Evolutionary conservation across 2,888 invertebrate species (phyloP), one percentile per base, ranked within the genome.

Genomic region (Eutolmus rufibarbis): DNA sequence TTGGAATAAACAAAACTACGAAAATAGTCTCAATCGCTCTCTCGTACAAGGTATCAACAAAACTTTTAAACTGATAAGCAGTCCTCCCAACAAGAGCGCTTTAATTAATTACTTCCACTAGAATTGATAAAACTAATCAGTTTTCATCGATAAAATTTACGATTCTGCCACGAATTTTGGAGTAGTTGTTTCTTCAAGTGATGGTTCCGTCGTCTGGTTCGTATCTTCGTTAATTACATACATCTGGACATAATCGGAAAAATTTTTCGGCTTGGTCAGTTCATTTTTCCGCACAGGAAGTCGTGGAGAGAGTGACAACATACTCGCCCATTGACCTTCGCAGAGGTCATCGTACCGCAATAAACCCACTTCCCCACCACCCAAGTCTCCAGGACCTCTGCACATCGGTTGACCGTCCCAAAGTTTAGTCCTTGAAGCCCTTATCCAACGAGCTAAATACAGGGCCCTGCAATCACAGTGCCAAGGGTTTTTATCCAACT

Each of bases 241-340:
- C 89, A 92, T 89, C 90, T 92, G 91, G 87, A 92, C 91, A 90
- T 92, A 92, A 88, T 92, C 92, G 74, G 91, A 91, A 89, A 92
- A 92, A 89, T 92, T 92, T 91, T 92, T 92, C 86, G 92, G 92
- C 88, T 91, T 91, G 88, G 91, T 90, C 87, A 92, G 91, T 89
- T 91, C 91, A 90, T 92, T 90, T 89, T 92, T 92, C 87, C 92
- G 91, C 86, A 92, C 90, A 37, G 92, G 92, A 78, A 92, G 89
- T 57, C 92, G 91, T 76, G 92, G 92, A 56, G 92, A 92, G 37
- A 93, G 89, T 2, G 92, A 93, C 85, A 94, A 91, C 95, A 95
- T 95, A 89, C 95, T 95, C 34, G 95, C 95, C 95, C 95, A 96
- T 89, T 95, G 95, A 0, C 95, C 95, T 88, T 95, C 95, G 90